Evolutionary conservation across 2,113 vertebrate species (phyloP).

Genomic region (Aptenodytes forsteri): DNA sequence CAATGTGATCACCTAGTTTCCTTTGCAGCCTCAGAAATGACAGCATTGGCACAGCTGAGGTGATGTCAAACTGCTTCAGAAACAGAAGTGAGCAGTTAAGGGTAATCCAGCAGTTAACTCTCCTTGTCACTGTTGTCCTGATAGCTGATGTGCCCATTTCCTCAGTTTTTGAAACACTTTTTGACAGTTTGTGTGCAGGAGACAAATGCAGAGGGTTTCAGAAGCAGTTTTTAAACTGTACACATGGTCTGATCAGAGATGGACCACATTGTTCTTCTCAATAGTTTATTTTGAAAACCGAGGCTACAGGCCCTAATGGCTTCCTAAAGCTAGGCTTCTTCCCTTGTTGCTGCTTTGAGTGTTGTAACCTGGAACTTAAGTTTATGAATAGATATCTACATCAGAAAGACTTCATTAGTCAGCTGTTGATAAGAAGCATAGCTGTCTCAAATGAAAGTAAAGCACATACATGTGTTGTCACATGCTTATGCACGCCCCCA

Average conservation of each 20-base stretch:
- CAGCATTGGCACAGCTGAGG: background rate
- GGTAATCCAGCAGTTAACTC: background rate
- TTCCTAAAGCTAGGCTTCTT: background rate
- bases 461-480: background rate
- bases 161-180: background rate
- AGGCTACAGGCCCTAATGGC: background rate
- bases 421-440: background rate
- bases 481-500: rapidly evolving
- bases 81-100: background rate
- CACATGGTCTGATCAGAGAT: background rate
- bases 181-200: background rate
- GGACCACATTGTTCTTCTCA: background rate
- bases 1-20: background rate
- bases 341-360: background rate
- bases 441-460: background rate
- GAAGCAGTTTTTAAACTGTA: background rate
- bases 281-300: background rate
- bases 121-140: background rate
- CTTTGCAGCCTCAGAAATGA: background rate
- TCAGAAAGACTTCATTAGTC: background rate
- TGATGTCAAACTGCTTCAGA: background rate
- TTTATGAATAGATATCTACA: background rate
- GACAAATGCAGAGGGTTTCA: background rate
- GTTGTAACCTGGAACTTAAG: background rate
- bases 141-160: background rate